phyloP scores from a whole-genome alignment of 2,113 vertebrate genomes.

The Varanus salvator region DNA sequence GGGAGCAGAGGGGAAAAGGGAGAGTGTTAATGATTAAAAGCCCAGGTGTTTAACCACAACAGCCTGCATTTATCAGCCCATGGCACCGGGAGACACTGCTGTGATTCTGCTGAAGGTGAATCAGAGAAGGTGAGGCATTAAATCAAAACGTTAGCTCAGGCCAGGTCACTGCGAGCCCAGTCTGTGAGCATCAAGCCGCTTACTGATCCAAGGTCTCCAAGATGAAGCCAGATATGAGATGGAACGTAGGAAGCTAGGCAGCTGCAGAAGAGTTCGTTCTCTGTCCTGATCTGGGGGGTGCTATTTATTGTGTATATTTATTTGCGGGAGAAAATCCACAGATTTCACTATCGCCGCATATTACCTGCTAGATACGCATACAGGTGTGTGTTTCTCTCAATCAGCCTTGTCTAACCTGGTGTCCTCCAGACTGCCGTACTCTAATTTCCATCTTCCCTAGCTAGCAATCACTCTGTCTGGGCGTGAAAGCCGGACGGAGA shows the following conservation, averaged over 20 bases:
- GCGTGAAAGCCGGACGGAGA: too few species aligned
- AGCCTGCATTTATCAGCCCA: slow-evolving; percentile 49
- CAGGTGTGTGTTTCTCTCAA: neutral
- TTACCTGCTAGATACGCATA: neutral
- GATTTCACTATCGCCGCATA: neutral
- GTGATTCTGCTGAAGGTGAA: slow-evolving; percentile 56
- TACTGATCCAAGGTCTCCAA: neutral
- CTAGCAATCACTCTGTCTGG: too few species aligned
- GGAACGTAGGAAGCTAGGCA: neutral
- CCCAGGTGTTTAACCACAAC: slow-evolving; percentile 53
- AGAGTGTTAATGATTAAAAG: slow-evolving; percentile 31
- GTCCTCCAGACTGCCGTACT: neutral
- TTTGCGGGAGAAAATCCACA: neutral
- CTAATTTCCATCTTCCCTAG: neutral
- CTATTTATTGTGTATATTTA: too few species aligned
- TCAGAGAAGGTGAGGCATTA: slow-evolving; percentile 45
- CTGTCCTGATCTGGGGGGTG: neutral
- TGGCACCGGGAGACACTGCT: slow-evolving; percentile 18
- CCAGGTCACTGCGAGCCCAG: neutral
- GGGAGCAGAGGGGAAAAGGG: neutral
- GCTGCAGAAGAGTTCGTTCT: neutral
- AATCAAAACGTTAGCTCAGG: slow-evolving; percentile 46
- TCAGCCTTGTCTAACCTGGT: neutral
- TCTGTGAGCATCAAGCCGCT: neutral
- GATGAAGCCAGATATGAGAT: neutral